These are phyloP conservation scores for Pseudococcus viburni DNA, from an alignment of 2,888 invertebrate genomes.

Conservation along the genomic window DNA sequence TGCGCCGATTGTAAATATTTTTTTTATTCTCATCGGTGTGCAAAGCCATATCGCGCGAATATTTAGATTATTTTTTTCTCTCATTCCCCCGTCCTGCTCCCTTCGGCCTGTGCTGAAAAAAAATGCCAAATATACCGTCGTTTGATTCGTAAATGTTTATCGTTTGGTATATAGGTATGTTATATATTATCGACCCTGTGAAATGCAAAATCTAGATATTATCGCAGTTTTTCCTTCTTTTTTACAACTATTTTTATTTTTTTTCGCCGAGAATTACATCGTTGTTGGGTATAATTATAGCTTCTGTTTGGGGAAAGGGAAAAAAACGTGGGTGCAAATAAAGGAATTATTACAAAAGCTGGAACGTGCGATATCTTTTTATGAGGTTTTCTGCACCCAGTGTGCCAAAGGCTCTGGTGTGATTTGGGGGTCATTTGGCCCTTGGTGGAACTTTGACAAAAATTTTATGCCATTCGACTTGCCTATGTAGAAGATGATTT, in stretches of 20 bases:
- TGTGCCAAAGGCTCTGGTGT: too few relatives aligned
- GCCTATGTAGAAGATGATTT: too few relatives aligned
- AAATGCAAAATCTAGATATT: conserved; percentile 9
- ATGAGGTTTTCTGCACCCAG: too few relatives aligned
- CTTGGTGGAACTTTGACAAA: too few relatives aligned
- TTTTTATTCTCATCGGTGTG: conserved; percentile 2
- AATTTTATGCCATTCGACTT: too few relatives aligned
- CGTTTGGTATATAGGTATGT: background rate
- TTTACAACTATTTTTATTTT: background rate
- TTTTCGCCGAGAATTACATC: background rate
- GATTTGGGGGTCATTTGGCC: too few relatives aligned
- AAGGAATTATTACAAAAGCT: too few relatives aligned
- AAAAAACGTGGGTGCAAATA: too few relatives aligned
- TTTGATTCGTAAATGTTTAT: conserved; percentile 31
- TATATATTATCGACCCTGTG: background rate
- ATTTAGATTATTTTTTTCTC: conserved; percentile 15
- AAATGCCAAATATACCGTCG: background rate
- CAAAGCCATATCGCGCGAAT: background rate
- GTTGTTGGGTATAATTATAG: background rate
- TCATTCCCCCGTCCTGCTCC: background rate
- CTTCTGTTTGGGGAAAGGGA: background rate
- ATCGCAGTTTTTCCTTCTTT: background rate
- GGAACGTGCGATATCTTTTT: too few relatives aligned
- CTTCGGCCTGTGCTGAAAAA: background rate
- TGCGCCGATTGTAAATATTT: conserved; percentile 20